These are phyloP conservation scores for Cheilosia vulpina DNA, from an alignment of 2,888 invertebrate species.

Conservation along the genomic window DNA sequence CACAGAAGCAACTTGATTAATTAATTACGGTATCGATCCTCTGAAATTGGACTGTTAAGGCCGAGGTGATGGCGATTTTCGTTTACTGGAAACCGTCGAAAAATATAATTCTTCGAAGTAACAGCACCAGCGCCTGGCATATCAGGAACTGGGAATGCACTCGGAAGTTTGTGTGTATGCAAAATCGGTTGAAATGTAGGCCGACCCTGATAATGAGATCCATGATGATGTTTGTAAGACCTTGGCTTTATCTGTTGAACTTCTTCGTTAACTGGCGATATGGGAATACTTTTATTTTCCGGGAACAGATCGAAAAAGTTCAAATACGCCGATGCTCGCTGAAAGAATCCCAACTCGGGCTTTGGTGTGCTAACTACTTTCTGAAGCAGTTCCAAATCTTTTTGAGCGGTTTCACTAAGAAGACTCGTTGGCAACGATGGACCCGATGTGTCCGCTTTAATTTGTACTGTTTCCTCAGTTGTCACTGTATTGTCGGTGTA, in stretches of 20 bases:
- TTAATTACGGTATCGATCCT: not conserved
- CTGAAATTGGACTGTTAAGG: not conserved
- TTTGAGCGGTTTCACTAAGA: conserved; percentile 41
- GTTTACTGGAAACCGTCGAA: not conserved
- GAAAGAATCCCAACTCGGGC: conserved; percentile 74
- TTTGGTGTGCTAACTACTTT: conserved; percentile 42
- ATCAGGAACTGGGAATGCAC: conserved; percentile 44
- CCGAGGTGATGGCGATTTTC: not conserved
- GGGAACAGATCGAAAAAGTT: conserved; percentile 78
- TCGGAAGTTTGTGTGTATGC: conserved; percentile 31
- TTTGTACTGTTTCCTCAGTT: not conserved
- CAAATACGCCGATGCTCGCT: conserved; percentile 77
- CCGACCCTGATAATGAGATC: conserved; percentile 40
- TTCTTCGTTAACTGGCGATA: conserved; percentile 26
- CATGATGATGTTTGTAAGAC: conserved; percentile 31
- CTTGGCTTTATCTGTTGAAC: conserved; percentile 18
- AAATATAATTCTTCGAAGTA: conserved; percentile 16
- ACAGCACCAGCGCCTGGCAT: conserved; percentile 21
- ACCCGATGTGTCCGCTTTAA: conserved; percentile 25
- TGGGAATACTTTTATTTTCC: conserved; percentile 26
- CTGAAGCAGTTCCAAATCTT: conserved; percentile 49
- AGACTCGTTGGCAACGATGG: conserved; percentile 22
- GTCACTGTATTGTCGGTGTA: conserved; percentile 73
- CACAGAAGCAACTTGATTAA: too few species aligned
- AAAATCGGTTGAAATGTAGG: conserved; percentile 34